A percentile compares a stretch with the other conserved stretches of the same genome.
phyloP scores from a whole-genome alignment of 2,797 vertebrate species.

The Triplophysa yarkandensis region DNA sequence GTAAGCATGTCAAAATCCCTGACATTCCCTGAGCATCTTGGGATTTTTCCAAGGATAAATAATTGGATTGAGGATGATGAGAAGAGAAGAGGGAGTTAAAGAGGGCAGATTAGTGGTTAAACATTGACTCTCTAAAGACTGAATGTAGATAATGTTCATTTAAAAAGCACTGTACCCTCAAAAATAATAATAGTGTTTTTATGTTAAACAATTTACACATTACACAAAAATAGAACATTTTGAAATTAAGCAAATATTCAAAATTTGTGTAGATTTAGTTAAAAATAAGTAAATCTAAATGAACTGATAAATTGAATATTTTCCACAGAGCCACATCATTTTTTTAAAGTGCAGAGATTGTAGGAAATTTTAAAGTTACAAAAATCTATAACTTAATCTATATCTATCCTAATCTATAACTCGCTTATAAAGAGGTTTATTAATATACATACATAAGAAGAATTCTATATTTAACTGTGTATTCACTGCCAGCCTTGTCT shows the following conservation, averaged over 20 bases:
- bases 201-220: too few relatives aligned
- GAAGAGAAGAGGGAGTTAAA: slow-evolving; percentile 58
- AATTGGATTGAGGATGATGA: slow-evolving; percentile 66
- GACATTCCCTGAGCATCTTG: slow-evolving; percentile 53
- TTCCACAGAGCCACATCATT: too few relatives aligned
- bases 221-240: too few relatives aligned
- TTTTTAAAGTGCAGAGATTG: too few relatives aligned
- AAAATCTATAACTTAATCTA: slow-evolving; percentile 12
- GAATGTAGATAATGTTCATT: not conserved
- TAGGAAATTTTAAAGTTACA: too few relatives aligned
- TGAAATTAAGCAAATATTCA: too few relatives aligned
- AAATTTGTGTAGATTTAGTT: too few relatives aligned
- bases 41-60: slow-evolving; percentile 61
- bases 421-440: slow-evolving; percentile 13
- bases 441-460: slow-evolving; percentile 22
- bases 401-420: too few relatives aligned
- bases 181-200: too few relatives aligned
- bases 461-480: slow-evolving; percentile 22
- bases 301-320: too few relatives aligned
- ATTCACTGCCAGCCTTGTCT: slow-evolving; percentile 22
- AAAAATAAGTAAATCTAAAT: too few relatives aligned
- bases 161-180: too few relatives aligned
- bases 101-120: slow-evolving; percentile 44
- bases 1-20: slow-evolving; percentile 31
- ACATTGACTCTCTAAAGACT: slow-evolving; percentile 39